Evolutionary conservation across 1,140 invertebrate genomes (phyloP).

Genomic region (Heliconius nattereri): DNA sequence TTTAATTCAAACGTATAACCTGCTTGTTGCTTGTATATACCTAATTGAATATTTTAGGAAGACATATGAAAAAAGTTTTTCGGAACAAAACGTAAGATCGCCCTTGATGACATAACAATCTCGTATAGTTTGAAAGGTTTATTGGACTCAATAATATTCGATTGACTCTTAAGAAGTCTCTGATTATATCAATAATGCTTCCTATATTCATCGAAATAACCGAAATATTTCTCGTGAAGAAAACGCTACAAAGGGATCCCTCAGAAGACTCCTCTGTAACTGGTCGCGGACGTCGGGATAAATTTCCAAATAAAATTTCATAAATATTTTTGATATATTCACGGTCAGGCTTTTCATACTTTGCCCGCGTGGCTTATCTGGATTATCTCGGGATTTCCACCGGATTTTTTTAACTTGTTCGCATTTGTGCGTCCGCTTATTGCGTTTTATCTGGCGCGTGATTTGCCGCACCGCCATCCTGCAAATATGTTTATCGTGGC

Average conservation of each 20-base stretch:
- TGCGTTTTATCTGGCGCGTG: slow-evolving; percentile 62
- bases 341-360: slow-evolving; percentile 75
- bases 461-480: slow-evolving; percentile 48
- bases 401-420: slow-evolving; percentile 69
- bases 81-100: background rate
- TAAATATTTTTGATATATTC: slow-evolving; percentile 77
- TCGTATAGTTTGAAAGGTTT: background rate
- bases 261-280: slow-evolving; percentile 48
- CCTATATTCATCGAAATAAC: slow-evolving; percentile 21
- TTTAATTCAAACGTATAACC: no score
- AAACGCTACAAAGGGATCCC: slow-evolving; percentile 43
- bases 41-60: background rate
- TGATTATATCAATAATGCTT: slow-evolving; percentile 20
- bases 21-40: no score
- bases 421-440: slow-evolving; percentile 68
- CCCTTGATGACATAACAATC: background rate
- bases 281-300: slow-evolving; percentile 49
- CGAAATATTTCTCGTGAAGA: slow-evolving; percentile 30
- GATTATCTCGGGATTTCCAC: slow-evolving; percentile 68
- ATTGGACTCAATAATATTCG: slow-evolving; percentile 19
- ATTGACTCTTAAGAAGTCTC: slow-evolving; percentile 22
- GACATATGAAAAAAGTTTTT: background rate
- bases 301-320: slow-evolving; percentile 68
- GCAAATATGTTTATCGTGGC: slow-evolving; percentile 63
- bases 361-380: slow-evolving; percentile 75